Evolutionary conservation across 2,113 vertebrate species (phyloP).

Genomic region (Etia nguti): DNA sequence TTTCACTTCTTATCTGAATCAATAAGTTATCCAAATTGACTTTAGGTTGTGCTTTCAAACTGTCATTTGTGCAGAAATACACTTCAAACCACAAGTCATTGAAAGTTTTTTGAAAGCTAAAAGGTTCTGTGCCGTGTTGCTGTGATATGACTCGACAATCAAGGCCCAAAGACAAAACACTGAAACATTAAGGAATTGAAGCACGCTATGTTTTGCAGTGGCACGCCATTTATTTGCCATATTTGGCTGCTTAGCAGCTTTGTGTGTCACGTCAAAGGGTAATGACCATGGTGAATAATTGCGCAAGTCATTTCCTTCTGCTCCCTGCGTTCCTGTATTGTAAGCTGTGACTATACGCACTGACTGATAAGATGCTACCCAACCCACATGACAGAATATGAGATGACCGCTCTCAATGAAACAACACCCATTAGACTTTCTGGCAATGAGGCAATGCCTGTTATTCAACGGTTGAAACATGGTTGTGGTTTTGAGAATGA

Average conservation of each 20-base stretch:
- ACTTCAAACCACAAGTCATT: background rate
- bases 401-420: background rate
- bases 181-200: background rate
- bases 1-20: background rate
- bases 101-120: background rate
- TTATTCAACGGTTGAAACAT: background rate
- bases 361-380: conserved; percentile 9
- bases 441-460: background rate
- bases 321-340: background rate
- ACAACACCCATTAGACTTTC: background rate
- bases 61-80: background rate
- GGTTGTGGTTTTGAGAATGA: background rate
- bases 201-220: background rate
- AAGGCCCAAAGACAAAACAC: background rate
- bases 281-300: background rate
- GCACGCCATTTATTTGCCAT: background rate
- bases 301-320: background rate
- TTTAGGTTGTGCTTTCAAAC: background rate
- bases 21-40: background rate
- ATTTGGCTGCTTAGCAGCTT: background rate
- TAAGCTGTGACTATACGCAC: background rate
- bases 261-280: background rate
- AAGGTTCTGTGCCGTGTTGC: background rate
- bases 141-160: background rate
- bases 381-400: background rate